Base-by-base conservation (phyloP, 2,797 vertebrate genomes). In the Percopsis omiscomaycus region DNA sequence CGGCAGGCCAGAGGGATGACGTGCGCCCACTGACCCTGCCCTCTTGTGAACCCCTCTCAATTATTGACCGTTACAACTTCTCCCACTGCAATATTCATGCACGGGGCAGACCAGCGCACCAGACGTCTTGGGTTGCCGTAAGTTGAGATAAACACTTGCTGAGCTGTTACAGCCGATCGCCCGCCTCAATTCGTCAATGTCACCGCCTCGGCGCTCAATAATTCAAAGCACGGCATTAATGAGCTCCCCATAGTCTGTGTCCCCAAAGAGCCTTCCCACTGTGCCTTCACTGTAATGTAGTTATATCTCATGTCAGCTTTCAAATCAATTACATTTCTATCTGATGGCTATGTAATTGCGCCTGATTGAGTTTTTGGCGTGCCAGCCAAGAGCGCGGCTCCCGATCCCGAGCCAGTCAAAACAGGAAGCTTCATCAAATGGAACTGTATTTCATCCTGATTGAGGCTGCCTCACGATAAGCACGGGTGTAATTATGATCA, bases 241-340 rank as follows among this genome's bases (percentile, higher is more conserved):
- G 91, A 93, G 91, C 86, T 92, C 91, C 91, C 91, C 11, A 76
- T 80, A 84, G 90, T 84, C 86, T 75, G 51, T 49, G 78, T 91
- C 90, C 89, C 90, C 46, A 58, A 84, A 83, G 85, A 90, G 74
- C 81, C 75, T 83, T 81, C 86, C 89, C 82, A 73, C 85, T 77
- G 86, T 71, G 85, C 79, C 86, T 82, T 77, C 78, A 83, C 86
- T 84, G 83, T 92, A 89, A 91, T 91, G 88, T 91, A 90, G 89
- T 91, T 92, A 90, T 92, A 92, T 91, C 89, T 93, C 87, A 86
- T 91, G 92, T 93, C 92, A 89, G 88, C 91, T 90, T 89, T 92
- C 89, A 91, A 91, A 91, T 93, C 91, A 93, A 92, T 93, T 92
- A 93, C 86, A 88, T 89, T 93, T 93, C 88, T 88, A 90, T 93